phyloP scores from a whole-genome alignment of 2,797 vertebrate genomes.

The Alouatta caraya region DNA sequence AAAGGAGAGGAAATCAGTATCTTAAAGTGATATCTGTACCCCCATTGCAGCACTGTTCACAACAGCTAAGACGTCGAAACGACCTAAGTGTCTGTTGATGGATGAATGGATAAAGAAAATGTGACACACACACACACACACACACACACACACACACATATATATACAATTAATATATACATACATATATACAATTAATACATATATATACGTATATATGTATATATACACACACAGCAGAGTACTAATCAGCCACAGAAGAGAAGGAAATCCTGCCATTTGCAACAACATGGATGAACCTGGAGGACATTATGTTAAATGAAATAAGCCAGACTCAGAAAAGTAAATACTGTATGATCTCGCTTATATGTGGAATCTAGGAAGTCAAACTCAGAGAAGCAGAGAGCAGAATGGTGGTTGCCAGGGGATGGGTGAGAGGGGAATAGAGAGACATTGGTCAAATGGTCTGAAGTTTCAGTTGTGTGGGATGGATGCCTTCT shows the following conservation, averaged over 20 bases:
- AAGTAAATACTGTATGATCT: background rate
- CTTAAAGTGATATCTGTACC: background rate
- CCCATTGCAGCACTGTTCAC: background rate
- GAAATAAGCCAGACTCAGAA: background rate
- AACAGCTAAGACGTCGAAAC: background rate
- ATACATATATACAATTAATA: too few relatives aligned
- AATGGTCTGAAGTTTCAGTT: background rate
- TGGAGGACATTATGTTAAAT: background rate
- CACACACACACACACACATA: accelerated
- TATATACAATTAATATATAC: too few relatives aligned
- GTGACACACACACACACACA: too few relatives aligned
- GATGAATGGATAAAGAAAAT: background rate
- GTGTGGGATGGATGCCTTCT: background rate
- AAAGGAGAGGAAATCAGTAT: background rate
- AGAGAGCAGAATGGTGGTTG: background rate
- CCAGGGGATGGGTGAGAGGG: background rate
- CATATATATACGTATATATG: too few relatives aligned
- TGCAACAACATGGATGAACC: background rate
- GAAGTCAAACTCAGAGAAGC: background rate
- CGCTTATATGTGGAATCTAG: background rate
- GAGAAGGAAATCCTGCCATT: background rate
- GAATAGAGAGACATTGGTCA: background rate
- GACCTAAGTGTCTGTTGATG: too few relatives aligned
- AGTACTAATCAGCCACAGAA: background rate
- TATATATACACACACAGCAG: too few relatives aligned